Evolutionary conservation across 1,140 invertebrate species (phyloP), one percentile per base, ranked within the genome.

Genomic region (Aradophagus sp.): DNA sequence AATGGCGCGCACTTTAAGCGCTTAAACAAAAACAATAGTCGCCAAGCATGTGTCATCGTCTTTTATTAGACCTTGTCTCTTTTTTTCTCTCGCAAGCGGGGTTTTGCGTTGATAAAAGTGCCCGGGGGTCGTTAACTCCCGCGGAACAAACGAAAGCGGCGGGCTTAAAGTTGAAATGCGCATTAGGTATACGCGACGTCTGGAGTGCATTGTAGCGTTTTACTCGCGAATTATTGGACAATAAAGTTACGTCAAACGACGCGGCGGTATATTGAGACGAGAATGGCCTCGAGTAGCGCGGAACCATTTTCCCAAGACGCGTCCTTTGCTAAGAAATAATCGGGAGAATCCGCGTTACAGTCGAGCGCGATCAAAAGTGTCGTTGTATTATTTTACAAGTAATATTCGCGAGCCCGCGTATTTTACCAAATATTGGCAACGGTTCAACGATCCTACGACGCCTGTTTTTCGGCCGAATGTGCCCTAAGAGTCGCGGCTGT

Each of bases 351-450:
- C 13, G 39, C 53, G 48, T 59, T 55, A 53, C 36, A 45, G 29
- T 50, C 5, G 35, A 39, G 12, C 8, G 52, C 38, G 38, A 63
- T 47, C 39, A 70, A 63, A 63, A 58, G 55, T 55, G 31, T 45
- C 68, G 19, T 55, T 65, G 68, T 55, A 61, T 65, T 70, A 70
- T 63, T 63, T 70, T 70, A 70, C 38, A 50, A 70, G 41, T 53
- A 52, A 58, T 58, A 56, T 41, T 47, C 45, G 62, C 52, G 8
- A 26, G 44, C 36, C 63, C 12, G 23, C 50, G 45, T 50, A 58
- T 48, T 52, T 55, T 29, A 52, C 27, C 15, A 52, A 39, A 58
- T 36, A 62, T 63, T 63, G 59, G 67, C 67, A 59, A 5, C 11
- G 20, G 44, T 70, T 70, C 67, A 52, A 26, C 38, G 15, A 10